Evolutionary conservation across 2,888 invertebrate species (phyloP).

Genomic region (Vanessa cardui): DNA sequence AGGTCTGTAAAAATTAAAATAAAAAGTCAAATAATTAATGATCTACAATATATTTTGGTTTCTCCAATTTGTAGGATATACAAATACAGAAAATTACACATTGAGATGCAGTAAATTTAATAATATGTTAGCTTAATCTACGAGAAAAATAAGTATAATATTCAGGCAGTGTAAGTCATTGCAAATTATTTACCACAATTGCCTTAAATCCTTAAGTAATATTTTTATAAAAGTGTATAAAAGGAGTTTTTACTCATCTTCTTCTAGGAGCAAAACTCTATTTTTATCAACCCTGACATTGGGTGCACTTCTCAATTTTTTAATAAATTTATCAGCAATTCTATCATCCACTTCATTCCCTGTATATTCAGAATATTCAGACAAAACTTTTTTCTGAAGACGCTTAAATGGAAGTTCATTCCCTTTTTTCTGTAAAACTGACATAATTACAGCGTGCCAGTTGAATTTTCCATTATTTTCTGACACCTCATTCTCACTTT

Average conservation of each 20-base stretch:
- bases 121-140: constrained; percentile 24
- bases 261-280: constrained; percentile 69
- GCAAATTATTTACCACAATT: constrained; percentile 22
- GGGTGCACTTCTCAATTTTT: constrained; percentile 86
- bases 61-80: constrained; percentile 21
- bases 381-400: constrained; percentile 88
- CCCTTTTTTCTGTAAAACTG: constrained; percentile 78
- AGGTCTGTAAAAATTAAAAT: background rate
- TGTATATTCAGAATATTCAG: constrained; percentile 83
- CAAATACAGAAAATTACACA: constrained; percentile 22
- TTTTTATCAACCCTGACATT: constrained; percentile 85
- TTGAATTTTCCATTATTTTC: constrained; percentile 67
- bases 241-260: constrained; percentile 40
- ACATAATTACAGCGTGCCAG: constrained; percentile 77
- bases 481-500: constrained; percentile 55
- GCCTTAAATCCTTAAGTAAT: constrained; percentile 30
- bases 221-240: constrained; percentile 1
- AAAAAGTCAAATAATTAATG: constrained; percentile 20
- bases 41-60: constrained; percentile 26
- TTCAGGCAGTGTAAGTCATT: constrained; percentile 35
- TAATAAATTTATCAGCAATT: constrained; percentile 87
- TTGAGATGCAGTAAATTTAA: constrained; percentile 16
- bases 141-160: constrained; percentile 21
- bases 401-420: constrained; percentile 88
- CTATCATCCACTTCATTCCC: constrained; percentile 83